A percentile compares a stretch with the other conserved stretches of the same genome.
These are phyloP conservation scores for Andrena bicolor DNA, from an alignment of 2,888 invertebrate genomes.

Conservation along the genomic window DNA sequence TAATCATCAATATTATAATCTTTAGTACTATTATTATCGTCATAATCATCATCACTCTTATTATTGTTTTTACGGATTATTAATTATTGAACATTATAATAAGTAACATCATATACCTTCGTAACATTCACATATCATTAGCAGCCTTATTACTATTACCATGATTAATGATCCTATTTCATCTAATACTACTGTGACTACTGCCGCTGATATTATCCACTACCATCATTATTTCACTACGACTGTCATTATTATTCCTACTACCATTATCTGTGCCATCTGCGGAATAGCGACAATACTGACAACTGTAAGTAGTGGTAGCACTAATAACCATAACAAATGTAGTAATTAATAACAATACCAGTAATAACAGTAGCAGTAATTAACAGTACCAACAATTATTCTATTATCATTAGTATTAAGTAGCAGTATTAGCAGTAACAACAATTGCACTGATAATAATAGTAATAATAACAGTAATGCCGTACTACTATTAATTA, in stretches of 20 bases:
- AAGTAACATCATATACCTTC: conserved; percentile 25
- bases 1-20: conserved; percentile 44
- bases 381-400: conserved; percentile 55
- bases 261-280: conserved; percentile 29
- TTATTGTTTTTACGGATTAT: conserved; percentile 60
- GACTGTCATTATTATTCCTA: conserved; percentile 28
- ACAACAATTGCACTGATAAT: conserved; percentile 42
- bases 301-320: conserved; percentile 5
- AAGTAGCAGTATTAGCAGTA: conserved; percentile 32
- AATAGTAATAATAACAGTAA: conserved; percentile 41
- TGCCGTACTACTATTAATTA: conserved; percentile 15
- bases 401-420: conserved; percentile 24
- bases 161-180: conserved; percentile 38
- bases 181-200: conserved; percentile 30
- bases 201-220: conserved; percentile 21
- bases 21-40: conserved; percentile 50
- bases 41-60: conserved; percentile 50
- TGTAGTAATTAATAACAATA: conserved; percentile 1
- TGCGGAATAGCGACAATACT: conserved; percentile 20
- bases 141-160: conserved; percentile 48
- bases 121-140: conserved; percentile 33
- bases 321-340: conserved; percentile 10
- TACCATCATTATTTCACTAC: conserved; percentile 34
- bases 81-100: conserved; percentile 45
- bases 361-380: conserved; percentile 36